phyloP scores from a whole-genome alignment of 2,888 invertebrate genomes.

The Syrista parreyssii region DNA sequence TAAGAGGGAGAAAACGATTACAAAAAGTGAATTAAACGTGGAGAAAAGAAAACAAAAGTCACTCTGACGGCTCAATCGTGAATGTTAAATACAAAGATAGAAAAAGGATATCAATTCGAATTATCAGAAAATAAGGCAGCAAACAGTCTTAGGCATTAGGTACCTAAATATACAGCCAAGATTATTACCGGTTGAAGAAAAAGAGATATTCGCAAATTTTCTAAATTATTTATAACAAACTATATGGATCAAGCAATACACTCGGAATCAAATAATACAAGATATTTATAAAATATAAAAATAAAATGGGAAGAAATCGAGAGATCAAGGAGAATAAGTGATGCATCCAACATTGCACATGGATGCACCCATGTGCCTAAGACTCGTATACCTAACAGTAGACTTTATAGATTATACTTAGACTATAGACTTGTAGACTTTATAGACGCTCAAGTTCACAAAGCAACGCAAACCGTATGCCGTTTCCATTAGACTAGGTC shows the following conservation, averaged over 20 bases:
- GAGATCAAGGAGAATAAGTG: not conserved
- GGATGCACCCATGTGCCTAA: not conserved
- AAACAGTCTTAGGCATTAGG: too few species aligned
- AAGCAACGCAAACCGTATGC: not conserved
- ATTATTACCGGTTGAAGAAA: too few species aligned
- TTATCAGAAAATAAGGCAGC: too few species aligned
- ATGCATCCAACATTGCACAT: not conserved
- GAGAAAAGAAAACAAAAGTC: not conserved
- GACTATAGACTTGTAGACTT: too few species aligned
- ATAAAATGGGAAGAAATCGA: not conserved
- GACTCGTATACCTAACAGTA: not conserved
- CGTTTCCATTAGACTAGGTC: not conserved
- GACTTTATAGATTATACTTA: not conserved
- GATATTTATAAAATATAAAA: not conserved
- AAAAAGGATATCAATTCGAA: not conserved
- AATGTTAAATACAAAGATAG: not conserved
- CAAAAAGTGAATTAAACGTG: not conserved
- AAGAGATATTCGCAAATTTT: too few species aligned
- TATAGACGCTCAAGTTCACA: not conserved
- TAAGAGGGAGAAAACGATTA: not conserved
- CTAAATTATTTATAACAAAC: too few species aligned
- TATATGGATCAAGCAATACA: too few species aligned
- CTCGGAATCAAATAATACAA: too few species aligned
- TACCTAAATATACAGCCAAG: too few species aligned
- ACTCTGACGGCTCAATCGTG: not conserved